phyloP scores from a whole-genome alignment of 2,888 invertebrate species.

The Palloptera scutellata region DNA sequence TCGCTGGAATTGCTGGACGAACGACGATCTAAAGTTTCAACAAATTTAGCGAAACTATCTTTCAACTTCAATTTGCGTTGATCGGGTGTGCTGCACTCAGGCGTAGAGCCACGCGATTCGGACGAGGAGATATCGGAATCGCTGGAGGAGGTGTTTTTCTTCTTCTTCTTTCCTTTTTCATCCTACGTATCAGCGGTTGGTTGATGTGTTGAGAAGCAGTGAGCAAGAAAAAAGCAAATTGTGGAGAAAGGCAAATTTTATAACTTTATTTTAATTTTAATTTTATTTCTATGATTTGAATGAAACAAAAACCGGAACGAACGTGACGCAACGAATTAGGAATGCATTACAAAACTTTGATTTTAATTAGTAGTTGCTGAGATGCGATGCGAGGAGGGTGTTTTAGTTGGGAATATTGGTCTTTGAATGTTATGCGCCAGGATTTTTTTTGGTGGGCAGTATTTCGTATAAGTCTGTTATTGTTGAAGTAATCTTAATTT shows the following conservation, averaged over 20 bases:
- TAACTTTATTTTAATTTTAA: background rate
- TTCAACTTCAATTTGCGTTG: slow-evolving; percentile 39
- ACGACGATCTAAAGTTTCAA: slow-evolving; percentile 49
- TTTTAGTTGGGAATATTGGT: no score
- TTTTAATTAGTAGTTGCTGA: background rate
- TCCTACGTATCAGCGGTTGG: slow-evolving; percentile 24
- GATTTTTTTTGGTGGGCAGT: no score
- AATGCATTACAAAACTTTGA: slow-evolving; percentile 2
- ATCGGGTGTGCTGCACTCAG: slow-evolving; percentile 45
- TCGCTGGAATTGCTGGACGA: slow-evolving; percentile 58
- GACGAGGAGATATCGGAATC: slow-evolving; percentile 60
- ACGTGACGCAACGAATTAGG: background rate
- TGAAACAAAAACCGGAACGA: background rate
- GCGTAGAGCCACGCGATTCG: slow-evolving; percentile 56
- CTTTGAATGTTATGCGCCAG: no score
- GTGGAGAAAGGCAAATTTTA: background rate
- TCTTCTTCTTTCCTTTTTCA: slow-evolving; percentile 34
- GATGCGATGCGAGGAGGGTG: background rate
- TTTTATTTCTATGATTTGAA: no score
- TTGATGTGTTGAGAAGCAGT: background rate
- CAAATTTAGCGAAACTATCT: slow-evolving; percentile 50
- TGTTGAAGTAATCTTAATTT: no score
- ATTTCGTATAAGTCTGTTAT: no score
- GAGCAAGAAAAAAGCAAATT: background rate
- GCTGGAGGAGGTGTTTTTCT: slow-evolving; percentile 52